phyloP scores from a whole-genome alignment of 2,113 vertebrate genomes.

The Mastomys natalensis region DNA sequence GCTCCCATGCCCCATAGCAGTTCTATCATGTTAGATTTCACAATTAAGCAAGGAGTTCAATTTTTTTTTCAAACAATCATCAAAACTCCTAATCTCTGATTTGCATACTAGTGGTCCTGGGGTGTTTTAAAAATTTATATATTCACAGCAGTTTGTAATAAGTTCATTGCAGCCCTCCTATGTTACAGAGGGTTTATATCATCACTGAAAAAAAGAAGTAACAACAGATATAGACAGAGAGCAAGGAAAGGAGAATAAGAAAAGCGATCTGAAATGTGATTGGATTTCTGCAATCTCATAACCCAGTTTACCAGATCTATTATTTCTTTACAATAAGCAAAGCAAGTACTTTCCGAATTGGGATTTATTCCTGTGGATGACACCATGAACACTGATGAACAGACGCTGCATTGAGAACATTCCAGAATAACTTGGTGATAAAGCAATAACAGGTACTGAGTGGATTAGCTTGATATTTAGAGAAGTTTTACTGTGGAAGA shows the following conservation, averaged over 20 bases:
- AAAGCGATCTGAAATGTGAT: not conserved
- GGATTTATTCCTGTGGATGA: not conserved
- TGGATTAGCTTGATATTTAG: not conserved
- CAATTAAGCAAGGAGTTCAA: not conserved
- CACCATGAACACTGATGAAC: not conserved
- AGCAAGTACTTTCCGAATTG: not conserved
- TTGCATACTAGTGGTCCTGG: not conserved
- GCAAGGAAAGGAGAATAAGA: not conserved
- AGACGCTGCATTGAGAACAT: not conserved
- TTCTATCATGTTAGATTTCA: not conserved
- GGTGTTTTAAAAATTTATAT: not conserved
- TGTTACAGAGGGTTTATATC: not conserved
- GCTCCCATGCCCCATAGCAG: too few relatives aligned
- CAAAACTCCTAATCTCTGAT: not conserved
- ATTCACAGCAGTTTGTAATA: not conserved
- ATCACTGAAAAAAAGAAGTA: not conserved
- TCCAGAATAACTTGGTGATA: not conserved
- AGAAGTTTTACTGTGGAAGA: not conserved
- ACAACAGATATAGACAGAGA: not conserved
- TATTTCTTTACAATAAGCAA: not conserved
- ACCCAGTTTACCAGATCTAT: not conserved
- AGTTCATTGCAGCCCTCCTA: not conserved
- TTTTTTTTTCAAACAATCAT: not conserved
- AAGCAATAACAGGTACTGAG: not conserved
- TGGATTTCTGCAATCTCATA: not conserved